These are phyloP conservation scores for Microctenopoma steveboyesi DNA, from an alignment of 2,797 vertebrate species.

Conservation along the genomic window DNA sequence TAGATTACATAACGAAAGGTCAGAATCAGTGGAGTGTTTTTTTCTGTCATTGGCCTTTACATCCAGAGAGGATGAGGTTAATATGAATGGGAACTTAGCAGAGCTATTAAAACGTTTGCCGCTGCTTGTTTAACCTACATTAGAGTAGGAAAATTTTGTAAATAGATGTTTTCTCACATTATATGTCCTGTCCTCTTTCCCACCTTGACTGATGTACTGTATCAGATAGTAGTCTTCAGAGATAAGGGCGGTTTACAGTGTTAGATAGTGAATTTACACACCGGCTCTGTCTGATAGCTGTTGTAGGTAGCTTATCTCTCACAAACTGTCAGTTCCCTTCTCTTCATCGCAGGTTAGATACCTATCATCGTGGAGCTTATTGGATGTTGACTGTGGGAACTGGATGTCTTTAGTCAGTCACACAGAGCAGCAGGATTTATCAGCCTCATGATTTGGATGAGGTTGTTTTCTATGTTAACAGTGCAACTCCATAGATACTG, in stretches of 20 bases:
- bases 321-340: not conserved
- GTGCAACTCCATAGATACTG: too few species aligned
- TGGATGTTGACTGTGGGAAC: not conserved
- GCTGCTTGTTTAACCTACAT: not conserved
- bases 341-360: not conserved
- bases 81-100: not conserved
- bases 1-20: constrained; percentile 28
- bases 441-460: not conserved
- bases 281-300: not conserved
- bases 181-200: constrained; percentile 1
- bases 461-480: not conserved
- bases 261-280: constrained; percentile 6
- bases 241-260: not conserved
- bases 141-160: not conserved
- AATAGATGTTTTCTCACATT: not conserved
- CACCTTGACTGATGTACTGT: not conserved
- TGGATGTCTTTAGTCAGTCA: not conserved
- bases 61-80: constrained; percentile 4
- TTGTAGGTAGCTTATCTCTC: not conserved
- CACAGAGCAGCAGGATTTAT: not conserved
- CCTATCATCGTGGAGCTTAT: not conserved
- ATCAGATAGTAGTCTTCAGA: not conserved
- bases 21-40: constrained; percentile 25
- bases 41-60: constrained; percentile 13
- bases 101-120: not conserved